These are phyloP conservation scores for Rattus norvegicus DNA, from an alignment of 2,113 vertebrate species.

Conservation along the genomic window DNA sequence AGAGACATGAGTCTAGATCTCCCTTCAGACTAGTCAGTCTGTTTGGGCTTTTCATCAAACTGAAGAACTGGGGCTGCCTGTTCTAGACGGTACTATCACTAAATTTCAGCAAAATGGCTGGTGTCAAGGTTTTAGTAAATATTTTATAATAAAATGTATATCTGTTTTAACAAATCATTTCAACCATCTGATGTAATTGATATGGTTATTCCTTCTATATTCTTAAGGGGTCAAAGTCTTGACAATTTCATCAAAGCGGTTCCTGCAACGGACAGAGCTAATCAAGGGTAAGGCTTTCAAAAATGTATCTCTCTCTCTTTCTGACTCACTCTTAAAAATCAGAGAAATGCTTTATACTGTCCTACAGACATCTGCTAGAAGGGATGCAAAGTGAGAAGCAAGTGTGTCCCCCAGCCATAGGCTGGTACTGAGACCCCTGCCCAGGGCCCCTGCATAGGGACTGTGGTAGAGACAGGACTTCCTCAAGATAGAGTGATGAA, in stretches of 20 bases:
- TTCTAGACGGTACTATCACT: neutral
- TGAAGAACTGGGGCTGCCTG: neutral
- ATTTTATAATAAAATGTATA: neutral
- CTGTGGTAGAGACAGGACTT: neutral
- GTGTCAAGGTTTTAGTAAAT: slow-evolving; percentile 5
- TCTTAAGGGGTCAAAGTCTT: slow-evolving; percentile 64
- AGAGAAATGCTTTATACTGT: neutral
- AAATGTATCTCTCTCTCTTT: neutral
- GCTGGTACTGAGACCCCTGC: neutral
- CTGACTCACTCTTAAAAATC: neutral
- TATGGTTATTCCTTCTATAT: slow-evolving; percentile 42
- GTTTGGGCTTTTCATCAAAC: neutral
- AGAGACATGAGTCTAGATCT: neutral
- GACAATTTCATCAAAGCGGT: slow-evolving; percentile 62
- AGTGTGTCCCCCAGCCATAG: neutral
- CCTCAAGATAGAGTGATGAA: neutral
- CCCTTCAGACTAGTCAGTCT: neutral
- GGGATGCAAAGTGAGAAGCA: neutral
- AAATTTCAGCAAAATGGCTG: neutral
- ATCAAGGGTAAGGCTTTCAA: slow-evolving; percentile 64
- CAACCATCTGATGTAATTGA: neutral
- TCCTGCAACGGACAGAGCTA: slow-evolving; percentile 47
- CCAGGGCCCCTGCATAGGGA: neutral
- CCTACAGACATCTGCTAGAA: neutral
- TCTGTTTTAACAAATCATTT: slow-evolving; percentile 40